Percentiles rank a stretch among this genome's conserved stretches.
These are phyloP conservation scores for Sus scrofa DNA, from an alignment of 2,113 vertebrate species.

Conservation along the genomic window DNA sequence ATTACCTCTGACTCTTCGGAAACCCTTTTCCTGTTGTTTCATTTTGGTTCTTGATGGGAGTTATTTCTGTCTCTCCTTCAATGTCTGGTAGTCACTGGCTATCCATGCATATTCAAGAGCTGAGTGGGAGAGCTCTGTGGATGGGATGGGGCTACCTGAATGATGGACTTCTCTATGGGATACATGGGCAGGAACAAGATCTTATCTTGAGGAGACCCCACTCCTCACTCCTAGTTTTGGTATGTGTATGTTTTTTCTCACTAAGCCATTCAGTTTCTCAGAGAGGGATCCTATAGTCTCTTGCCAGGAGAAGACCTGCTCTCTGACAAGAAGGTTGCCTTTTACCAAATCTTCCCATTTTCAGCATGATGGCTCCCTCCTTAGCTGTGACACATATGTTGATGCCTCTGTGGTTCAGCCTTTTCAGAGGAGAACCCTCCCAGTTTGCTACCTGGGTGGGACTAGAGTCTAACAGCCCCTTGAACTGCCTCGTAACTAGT, in stretches of 20 bases:
- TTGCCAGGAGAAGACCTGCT: background rate
- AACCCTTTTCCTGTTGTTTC: background rate
- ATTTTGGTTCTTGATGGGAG: background rate
- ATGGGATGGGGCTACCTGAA: background rate
- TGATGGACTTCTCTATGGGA: background rate
- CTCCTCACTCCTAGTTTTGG: background rate
- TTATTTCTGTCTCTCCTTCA: background rate
- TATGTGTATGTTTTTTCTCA: background rate
- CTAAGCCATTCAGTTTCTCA: background rate
- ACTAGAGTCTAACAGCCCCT: background rate
- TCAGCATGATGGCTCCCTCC: background rate
- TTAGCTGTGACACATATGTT: background rate
- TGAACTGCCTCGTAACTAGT: background rate
- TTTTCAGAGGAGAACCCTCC: background rate
- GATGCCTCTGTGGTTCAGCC: background rate
- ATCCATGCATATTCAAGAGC: background rate
- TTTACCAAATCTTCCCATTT: background rate
- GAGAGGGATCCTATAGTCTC: background rate
- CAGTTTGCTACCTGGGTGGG: background rate
- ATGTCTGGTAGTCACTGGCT: background rate
- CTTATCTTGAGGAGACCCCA: background rate
- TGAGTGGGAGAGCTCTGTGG: background rate
- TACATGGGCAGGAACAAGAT: background rate
- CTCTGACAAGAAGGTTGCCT: background rate
- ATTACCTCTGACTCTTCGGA: constrained; percentile 7